Conservation (phyloP, 92 coral and sea anemone genomes). For the Parazoanthus swiftii region DNA sequence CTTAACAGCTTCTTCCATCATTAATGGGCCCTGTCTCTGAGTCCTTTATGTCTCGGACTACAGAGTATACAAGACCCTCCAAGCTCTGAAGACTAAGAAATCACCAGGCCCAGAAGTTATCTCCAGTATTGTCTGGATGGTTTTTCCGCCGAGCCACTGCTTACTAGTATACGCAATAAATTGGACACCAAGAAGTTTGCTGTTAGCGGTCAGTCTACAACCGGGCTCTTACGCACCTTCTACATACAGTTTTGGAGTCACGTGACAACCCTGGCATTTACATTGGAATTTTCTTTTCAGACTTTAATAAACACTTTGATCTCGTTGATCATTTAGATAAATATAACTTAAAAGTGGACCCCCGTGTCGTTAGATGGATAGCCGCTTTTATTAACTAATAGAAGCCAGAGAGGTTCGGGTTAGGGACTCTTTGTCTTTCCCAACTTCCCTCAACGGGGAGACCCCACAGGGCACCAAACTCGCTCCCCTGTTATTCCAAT, state of each 20-base stretch:
- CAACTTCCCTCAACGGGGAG: conserved; percentile 26
- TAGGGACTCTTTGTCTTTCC: not conserved
- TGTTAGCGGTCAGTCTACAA: conserved; percentile 36
- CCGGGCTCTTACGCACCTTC: conserved; percentile 31
- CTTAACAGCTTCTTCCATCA: conserved; percentile 17
- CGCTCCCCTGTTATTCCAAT: too few species aligned
- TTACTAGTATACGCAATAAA: conserved; percentile 21
- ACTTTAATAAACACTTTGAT: not conserved
- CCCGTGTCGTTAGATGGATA: not conserved
- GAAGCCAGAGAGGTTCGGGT: conserved; percentile 6
- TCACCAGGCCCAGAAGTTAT: conserved; percentile 54
- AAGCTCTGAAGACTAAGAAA: conserved; percentile 42
- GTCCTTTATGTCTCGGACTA: conserved; percentile 26
- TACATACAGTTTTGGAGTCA: conserved; percentile 32
- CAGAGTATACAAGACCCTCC: conserved; percentile 42
- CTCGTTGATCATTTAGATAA: conserved; percentile 21
- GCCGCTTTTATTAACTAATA: conserved; percentile 18
- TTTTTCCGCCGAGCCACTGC: conserved; percentile 23
- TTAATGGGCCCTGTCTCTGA: conserved; percentile 37
- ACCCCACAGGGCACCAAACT: conserved; percentile 48
- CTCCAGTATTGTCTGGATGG: conserved; percentile 18
- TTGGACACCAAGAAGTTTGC: conserved; percentile 37
- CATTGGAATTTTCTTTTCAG: conserved; percentile 35
- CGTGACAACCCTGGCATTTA: conserved; percentile 20
- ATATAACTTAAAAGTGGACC: not conserved